Evolutionary conservation across 1,140 invertebrate genomes (phyloP).

Genomic region (Leptestheria dahalacensis): DNA sequence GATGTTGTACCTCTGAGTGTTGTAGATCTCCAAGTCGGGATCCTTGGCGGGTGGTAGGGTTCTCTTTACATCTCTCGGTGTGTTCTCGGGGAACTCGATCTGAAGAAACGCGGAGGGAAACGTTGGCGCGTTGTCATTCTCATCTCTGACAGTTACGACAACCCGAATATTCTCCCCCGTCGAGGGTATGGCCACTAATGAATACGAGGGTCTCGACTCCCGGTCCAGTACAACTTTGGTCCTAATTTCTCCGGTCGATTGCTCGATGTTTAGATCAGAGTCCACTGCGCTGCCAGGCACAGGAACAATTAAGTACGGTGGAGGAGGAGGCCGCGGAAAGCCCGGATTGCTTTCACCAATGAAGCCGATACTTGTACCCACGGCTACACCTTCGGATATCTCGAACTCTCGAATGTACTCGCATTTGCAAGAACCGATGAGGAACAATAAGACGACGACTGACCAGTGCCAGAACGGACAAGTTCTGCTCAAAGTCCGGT

Average conservation of each 20-base stretch:
- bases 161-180: conserved; percentile 71
- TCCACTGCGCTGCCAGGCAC: conserved; percentile 69
- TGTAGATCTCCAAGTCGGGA: conserved; percentile 72
- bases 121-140: conserved; percentile 90
- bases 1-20: conserved; percentile 83
- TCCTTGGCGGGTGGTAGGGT: conserved; percentile 81
- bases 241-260: conserved; percentile 75
- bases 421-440: background rate
- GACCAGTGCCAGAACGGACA: background rate
- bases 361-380: conserved; percentile 72
- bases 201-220: conserved; percentile 70
- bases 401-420: conserved; percentile 57
- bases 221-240: conserved; percentile 74
- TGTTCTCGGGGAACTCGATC: conserved; percentile 89
- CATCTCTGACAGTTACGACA: conserved; percentile 77
- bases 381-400: conserved; percentile 65
- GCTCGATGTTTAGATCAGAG: conserved; percentile 69
- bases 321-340: conserved; percentile 28
- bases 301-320: conserved; percentile 75
- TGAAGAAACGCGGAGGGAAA: conserved; percentile 65
- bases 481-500: background rate
- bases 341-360: conserved; percentile 51
- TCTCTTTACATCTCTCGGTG: conserved; percentile 76
- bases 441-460: background rate
- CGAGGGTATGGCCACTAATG: conserved; percentile 70